phyloP scores from a whole-genome alignment of 2,888 invertebrate species.

The Drosophila formosana region DNA sequence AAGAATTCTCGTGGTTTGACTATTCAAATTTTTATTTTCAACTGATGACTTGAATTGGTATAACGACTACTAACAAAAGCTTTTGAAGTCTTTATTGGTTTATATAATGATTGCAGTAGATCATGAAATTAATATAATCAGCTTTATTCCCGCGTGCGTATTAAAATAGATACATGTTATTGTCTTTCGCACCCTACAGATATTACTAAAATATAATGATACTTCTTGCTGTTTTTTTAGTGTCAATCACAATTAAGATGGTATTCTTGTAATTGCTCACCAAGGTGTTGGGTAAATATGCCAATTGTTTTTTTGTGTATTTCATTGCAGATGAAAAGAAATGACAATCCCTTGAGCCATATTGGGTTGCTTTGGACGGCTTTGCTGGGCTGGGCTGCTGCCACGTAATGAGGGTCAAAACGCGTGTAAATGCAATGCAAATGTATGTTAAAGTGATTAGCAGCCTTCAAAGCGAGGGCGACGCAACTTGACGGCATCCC shows the following conservation, averaged over 20 bases:
- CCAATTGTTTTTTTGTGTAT: constrained; percentile 21
- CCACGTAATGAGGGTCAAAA: constrained; percentile 79
- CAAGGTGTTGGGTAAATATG: constrained; percentile 61
- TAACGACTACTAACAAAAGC: no score
- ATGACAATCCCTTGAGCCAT: constrained; percentile 59
- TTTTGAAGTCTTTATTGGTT: no score
- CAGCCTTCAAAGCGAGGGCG: constrained; percentile 70
- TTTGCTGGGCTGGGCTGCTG: constrained; percentile 10
- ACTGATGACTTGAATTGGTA: no score
- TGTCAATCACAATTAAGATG: constrained; percentile 19
- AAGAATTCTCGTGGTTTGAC: no score
- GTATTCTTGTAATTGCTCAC: constrained; percentile 52
- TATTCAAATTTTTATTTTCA: no score
- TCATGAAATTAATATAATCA: no score
- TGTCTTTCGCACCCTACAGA: background rate
- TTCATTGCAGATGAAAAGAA: constrained; percentile 36
- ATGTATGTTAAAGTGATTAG: constrained; percentile 83
- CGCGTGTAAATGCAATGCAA: constrained; percentile 82
- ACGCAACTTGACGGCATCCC: constrained; percentile 37
- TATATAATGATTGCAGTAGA: no score
- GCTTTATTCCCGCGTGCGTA: no score
- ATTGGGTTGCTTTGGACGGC: constrained; percentile 10
- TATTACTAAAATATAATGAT: background rate
- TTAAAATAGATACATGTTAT: background rate
- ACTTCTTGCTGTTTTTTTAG: background rate